Evolutionary conservation across 1,140 invertebrate species (phyloP).

Genomic region (Triops cancriformis): DNA sequence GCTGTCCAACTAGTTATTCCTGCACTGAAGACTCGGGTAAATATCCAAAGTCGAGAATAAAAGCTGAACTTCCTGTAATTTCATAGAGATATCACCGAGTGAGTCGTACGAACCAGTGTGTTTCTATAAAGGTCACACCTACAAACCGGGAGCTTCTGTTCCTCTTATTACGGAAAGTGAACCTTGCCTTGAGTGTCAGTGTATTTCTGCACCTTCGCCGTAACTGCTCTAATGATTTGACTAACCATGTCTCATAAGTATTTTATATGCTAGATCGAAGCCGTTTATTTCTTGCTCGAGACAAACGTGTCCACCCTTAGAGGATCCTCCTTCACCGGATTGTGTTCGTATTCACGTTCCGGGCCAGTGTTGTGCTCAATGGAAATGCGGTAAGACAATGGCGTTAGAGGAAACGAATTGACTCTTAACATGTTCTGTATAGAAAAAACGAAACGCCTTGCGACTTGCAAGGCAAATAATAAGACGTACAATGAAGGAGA

Average conservation of each 20-base stretch:
- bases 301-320: not conserved
- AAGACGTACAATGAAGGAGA: not conserved
- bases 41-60: not conserved
- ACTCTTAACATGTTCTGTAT: too few species aligned
- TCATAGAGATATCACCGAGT: conserved; percentile 11
- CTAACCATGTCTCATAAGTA: not conserved
- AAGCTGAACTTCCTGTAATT: not conserved
- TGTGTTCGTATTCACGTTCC: not conserved
- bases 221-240: not conserved
- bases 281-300: not conserved
- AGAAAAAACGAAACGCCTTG: not conserved
- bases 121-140: conserved; percentile 32
- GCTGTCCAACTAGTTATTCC: conserved; percentile 34
- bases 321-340: not conserved
- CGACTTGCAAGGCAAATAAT: not conserved
- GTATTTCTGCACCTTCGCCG: conserved; percentile 17
- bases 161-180: conserved; percentile 28
- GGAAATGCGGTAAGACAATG: not conserved
- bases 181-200: conserved; percentile 30
- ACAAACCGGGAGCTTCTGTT: conserved; percentile 30
- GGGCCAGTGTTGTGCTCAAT: not conserved
- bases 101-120: conserved; percentile 27
- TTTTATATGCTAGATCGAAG: not conserved
- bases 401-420: too few species aligned
- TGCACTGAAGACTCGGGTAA: conserved; percentile 29